Base-by-base conservation (phyloP, 2,888 invertebrate genomes). In the Cephus pygmeus region DNA sequence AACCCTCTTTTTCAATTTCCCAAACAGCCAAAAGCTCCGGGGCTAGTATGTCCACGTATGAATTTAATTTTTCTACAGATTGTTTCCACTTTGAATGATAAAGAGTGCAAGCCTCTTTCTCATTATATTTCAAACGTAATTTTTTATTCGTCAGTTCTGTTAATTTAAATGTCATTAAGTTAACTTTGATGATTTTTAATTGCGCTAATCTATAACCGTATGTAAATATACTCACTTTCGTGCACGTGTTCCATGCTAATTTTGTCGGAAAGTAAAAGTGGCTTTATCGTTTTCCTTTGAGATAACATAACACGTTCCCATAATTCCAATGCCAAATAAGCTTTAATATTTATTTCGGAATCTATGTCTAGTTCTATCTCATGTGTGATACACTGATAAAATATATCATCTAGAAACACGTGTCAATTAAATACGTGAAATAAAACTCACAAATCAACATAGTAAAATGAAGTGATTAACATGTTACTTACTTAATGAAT, bases 351-450 rank as follows among this genome's bases (percentile, higher is more conserved):
- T 31, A 87, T 81, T 3, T 78, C 56, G 9, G 88, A 88, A 82
- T 84, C 84, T 75, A 82, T 81, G 23, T 87, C 80, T 31, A 88
- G 77, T 4, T 56, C 11, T 69, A 80, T 82, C 34, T 87, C 83
- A 75, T 91, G 84, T 69, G 89, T 88, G 78, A 91, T 84, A 40
- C 89, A 86, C 75, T 91, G 91, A 85, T 91, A 91, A 84, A 88
- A 91, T 79, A 91, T 82, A 79, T 91, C 91, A 40, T 89, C 90
- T 90, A 75, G 12, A 81, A 83, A 78, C 69, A 40, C 6, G 15
- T 6, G 15, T 40, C 69, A 76, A 36, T 69, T 23, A 75, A 76
- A 80, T 69, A 75, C 12, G 35, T 34, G 23, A 35, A 35, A 74
- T n/a, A 34, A 6, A 4, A 35, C 68, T 75, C 31, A 9, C 12